A percentile compares a stretch with the other conserved stretches of the same genome.
Conservation (phyloP, 35 echinoderm and acorn worm genomes). For the Amphiura filiformis region DNA sequence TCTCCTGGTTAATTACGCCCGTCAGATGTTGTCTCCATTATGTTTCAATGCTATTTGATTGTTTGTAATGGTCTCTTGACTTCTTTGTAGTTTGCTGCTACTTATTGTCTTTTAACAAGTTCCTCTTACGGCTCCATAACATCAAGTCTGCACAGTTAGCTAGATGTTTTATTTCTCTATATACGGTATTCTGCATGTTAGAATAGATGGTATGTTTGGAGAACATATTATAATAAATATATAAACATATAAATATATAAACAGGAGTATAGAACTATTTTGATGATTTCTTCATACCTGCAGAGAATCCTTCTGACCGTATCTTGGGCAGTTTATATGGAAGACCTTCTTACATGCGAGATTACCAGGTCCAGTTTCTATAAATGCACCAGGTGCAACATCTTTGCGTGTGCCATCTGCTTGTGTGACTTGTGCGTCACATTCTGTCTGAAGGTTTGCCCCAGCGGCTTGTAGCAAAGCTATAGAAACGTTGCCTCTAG, state of each 20-base stretch:
- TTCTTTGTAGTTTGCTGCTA: neutral
- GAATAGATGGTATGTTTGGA: too few relatives aligned
- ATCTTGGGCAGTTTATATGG: conserved; percentile 11
- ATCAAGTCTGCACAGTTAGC: too few relatives aligned
- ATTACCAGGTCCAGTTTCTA: conserved; percentile 16
- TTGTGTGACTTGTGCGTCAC: neutral
- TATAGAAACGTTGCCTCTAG: neutral
- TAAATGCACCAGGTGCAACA: neutral
- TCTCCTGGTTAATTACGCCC: too few relatives aligned
- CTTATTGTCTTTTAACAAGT: neutral
- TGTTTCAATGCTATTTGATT: neutral
- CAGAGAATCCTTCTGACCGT: neutral
- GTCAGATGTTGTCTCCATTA: too few relatives aligned
- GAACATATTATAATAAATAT: too few relatives aligned
- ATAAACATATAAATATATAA: too few relatives aligned
- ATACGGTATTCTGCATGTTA: too few relatives aligned
- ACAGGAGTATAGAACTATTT: neutral
- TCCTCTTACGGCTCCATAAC: too few relatives aligned
- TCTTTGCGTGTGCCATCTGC: neutral
- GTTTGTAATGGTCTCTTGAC: neutral
- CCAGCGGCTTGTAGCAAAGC: conserved; percentile 11
- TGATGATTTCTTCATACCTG: neutral
- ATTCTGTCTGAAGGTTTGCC: neutral
- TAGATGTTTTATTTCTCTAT: neutral
- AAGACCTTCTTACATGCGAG: conserved; percentile 16